phyloP scores from a whole-genome alignment of 2,797 vertebrate species.

The Rhabdomys pumilio region DNA sequence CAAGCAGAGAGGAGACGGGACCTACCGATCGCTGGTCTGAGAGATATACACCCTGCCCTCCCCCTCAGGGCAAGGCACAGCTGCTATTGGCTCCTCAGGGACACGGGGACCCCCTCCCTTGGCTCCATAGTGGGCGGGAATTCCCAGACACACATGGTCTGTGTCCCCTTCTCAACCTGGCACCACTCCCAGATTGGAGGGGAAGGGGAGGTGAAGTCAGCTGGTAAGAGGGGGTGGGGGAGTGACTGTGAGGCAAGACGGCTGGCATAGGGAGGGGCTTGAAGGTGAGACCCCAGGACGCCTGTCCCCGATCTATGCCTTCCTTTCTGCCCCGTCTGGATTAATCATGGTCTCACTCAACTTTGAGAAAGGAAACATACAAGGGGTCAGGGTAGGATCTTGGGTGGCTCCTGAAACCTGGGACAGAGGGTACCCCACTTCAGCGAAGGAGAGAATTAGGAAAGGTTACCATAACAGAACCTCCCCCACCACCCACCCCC shows the following conservation, averaged over 20 bases:
- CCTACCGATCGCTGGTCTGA: slow-evolving; percentile 68
- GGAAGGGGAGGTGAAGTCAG: slow-evolving; percentile 75
- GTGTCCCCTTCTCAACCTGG: slow-evolving; percentile 85
- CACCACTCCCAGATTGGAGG: slow-evolving; percentile 75
- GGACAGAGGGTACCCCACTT: neutral
- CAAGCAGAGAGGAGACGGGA: slow-evolving; percentile 75
- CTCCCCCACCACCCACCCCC: neutral
- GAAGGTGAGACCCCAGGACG: neutral
- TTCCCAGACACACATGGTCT: slow-evolving; percentile 81
- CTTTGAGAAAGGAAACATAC: neutral
- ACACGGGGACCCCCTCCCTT: slow-evolving; percentile 83
- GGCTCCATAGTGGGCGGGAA: slow-evolving; percentile 82
- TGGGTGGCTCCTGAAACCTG: neutral
- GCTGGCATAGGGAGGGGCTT: neutral
- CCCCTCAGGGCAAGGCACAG: slow-evolving; percentile 66
- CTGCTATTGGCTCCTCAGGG: slow-evolving; percentile 83
- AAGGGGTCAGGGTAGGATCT: neutral
- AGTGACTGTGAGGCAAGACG: neutral
- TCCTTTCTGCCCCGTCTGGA: neutral
- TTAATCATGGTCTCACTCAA: neutral
- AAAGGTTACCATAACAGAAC: slow-evolving; percentile 6
- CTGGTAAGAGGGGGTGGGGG: slow-evolving; percentile 32
- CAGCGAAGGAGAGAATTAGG: neutral
- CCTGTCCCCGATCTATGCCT: neutral
- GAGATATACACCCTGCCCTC: slow-evolving; percentile 80